Percentiles rank a stretch among this genome's conserved stretches.
Evolutionary conservation across 1,140 invertebrate genomes (phyloP).

Genomic region (Drosophila funebris): DNA sequence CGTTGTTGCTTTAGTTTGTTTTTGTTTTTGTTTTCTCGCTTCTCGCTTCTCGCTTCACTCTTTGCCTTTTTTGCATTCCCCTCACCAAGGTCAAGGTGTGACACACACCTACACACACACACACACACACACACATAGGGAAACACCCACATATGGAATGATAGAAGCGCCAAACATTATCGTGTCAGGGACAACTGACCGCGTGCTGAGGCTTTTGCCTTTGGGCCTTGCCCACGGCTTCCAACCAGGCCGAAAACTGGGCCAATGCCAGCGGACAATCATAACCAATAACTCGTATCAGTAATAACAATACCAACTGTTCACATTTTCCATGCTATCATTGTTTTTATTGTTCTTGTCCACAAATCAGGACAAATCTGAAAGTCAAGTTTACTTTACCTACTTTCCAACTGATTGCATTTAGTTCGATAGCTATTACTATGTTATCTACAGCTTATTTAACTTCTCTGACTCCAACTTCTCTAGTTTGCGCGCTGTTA

Average conservation of each 20-base stretch:
- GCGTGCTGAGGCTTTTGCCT: constrained; percentile 33
- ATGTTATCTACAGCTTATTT: too few relatives aligned
- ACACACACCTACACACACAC: constrained; percentile 2
- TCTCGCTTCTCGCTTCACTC: too few relatives aligned
- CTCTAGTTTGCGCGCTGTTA: too few relatives aligned
- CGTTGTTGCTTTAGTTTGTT: too few relatives aligned
- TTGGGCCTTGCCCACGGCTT: constrained; percentile 6
- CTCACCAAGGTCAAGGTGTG: constrained; percentile 50
- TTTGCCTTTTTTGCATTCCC: constrained; percentile 2
- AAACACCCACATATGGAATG: constrained; percentile 8
- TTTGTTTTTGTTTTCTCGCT: constrained; percentile 14
- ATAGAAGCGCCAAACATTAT: constrained; percentile 48
- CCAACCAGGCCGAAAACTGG: constrained; percentile 49
- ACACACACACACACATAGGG: background rate
- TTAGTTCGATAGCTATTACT: background rate
- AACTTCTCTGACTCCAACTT: too few relatives aligned
- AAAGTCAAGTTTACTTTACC: background rate
- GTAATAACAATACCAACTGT: constrained; percentile 39
- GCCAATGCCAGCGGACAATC: constrained; percentile 65
- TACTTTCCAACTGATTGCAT: background rate
- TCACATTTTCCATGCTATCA: constrained; percentile 41
- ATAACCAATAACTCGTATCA: constrained; percentile 21
- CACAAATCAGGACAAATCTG: background rate
- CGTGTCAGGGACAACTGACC: constrained; percentile 60
- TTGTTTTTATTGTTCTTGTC: background rate